Evolutionary conservation across 1,140 invertebrate genomes (phyloP), one percentile per base, ranked within the genome.

Genomic region (Drosophila teissieri): DNA sequence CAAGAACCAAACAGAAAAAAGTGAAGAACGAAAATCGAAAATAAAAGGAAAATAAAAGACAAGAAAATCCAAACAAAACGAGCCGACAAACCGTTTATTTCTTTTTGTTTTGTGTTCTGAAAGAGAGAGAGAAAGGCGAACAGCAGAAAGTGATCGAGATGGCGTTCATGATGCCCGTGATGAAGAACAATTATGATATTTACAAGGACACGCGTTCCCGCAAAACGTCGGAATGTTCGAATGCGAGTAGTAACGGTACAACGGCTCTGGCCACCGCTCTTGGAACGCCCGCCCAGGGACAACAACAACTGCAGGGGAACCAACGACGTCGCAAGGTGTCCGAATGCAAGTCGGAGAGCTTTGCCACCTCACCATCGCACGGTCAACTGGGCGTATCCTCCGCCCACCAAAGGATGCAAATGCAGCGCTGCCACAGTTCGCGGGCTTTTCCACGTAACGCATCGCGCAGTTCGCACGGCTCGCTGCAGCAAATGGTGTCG

Each of bases 131-230:
- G 12, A 56, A 31, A 31, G 31, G 15, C 24, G 10, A 45, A 10
- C 10, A 49, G 14, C 6, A 14, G 4, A 53, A 49, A 61, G 14
- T 24, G 58, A 67, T 53, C 75, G 90, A 94, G 92, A 97, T 97
- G 97, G 97, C 97, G 93, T 97, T 97, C 93, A 97, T 97, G 96
- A 97, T 97, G 96, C 97, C 96, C 40, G 96, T 98, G 72, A 95
- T 98, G 92, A 97, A 97, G 94, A 97, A 97, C 93, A 96, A 97
- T 93, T 97, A 96, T 94, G 96, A 98, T 92, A 97, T 98, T 92
- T 98, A 98, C 94, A 96, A 96, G 93, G 95, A 95, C 62, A 95
- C 96, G 92, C 94, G 96, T 17, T 88, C 83, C 22, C 93, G 96
- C 56, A 94, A 95, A 31, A 94, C 94, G 22, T 96, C 96, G 8